Evolutionary conservation across 2,888 invertebrate genomes (phyloP), one percentile per base, ranked within the genome.

Genomic region (Hyposoter didymator): DNA sequence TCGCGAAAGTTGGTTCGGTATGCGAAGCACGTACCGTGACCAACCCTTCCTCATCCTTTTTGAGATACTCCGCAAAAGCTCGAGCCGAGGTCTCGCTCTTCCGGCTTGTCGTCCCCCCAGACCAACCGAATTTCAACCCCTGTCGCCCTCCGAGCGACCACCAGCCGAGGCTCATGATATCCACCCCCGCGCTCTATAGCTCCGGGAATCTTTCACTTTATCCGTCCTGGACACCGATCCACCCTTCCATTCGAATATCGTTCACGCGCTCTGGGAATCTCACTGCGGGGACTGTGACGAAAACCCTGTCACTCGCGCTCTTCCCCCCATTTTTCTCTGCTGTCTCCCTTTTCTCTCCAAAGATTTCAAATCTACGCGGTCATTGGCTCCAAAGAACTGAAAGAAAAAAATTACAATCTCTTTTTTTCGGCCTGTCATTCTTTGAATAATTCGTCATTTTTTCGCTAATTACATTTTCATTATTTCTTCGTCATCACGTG

Each of bases 131-230:
- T 90, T 90, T 90, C 90, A 88, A 90, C 92, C 92, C 91, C 91
- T 90, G 91, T 92, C 91, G 90, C 90, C 84, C 88, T 88, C 85
- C 81, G 52, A 64, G 49, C 82, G 78, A 81, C 81, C 84, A 74
- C 74, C 84, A 49, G n/a, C 85, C 87, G 28, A 22, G 87, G 86
- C 80, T 81, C 88, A 87, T 88, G 88, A 88, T 85, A 84, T 84
- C 47, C 64, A 22, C 70, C 69, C 47, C 70, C 52, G n/a, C 39
- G 45, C 66, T 14, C 32, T 78, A 28, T 39, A 32, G 43, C 72
- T 83, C 82, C 89, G 89, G 90, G 90, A 92, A 92, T 93, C 93
- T 93, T 93, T 93, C 92, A 92, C 93, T 93, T 93, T 92, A 93
- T 93, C 91, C 93, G 87, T 89, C 90, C 89, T 91, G 92, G 92